Evolutionary conservation across 2,888 invertebrate genomes (phyloP).

Genomic region (Acrocyrtus sp.): DNA sequence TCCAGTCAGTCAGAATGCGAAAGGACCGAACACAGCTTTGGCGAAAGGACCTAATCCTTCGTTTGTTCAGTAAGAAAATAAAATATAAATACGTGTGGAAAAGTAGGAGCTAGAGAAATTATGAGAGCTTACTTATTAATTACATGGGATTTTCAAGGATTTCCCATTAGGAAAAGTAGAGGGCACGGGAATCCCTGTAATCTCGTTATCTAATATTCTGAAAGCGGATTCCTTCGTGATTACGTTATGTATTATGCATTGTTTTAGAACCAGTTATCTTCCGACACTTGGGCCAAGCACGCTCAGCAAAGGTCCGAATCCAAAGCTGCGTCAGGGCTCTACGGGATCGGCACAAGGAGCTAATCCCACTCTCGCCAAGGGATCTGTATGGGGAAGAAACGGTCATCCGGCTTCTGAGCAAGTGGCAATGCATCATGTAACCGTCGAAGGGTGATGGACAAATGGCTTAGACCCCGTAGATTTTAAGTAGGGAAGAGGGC

Average conservation of each 20-base stretch:
- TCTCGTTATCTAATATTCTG: slow-evolving; percentile 28
- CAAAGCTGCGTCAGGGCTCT: slow-evolving; percentile 79
- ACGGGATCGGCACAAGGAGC: slow-evolving; percentile 80
- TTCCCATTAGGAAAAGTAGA: too few species aligned
- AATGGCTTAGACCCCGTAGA: too few species aligned
- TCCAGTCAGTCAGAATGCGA: slow-evolving; percentile 53
- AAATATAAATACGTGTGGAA: too few species aligned
- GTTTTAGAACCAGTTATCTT: slow-evolving; percentile 55
- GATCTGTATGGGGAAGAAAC: slow-evolving; percentile 56
- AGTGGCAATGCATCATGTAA: slow-evolving; percentile 49
- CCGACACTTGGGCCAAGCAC: slow-evolving; percentile 50
- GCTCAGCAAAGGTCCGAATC: slow-evolving; percentile 77
- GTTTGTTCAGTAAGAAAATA: slow-evolving; percentile 60
- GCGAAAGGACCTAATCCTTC: slow-evolving; percentile 61
- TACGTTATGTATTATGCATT: neutral
- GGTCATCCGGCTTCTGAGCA: slow-evolving; percentile 24
- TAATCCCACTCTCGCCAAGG: slow-evolving; percentile 57
- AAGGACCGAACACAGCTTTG: slow-evolving; percentile 57
- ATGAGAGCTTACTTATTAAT: slow-evolving; percentile 37
- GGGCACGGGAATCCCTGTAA: slow-evolving; percentile 8
- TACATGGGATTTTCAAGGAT: slow-evolving; percentile 27
- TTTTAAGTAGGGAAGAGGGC: too few species aligned
- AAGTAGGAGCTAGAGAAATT: neutral
- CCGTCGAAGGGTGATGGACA: slow-evolving; percentile 53
- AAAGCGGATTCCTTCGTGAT: neutral